Evolutionary conservation across 1,140 invertebrate genomes (phyloP), one percentile per base, ranked within the genome.

Genomic region (Monochamus saltuarius): DNA sequence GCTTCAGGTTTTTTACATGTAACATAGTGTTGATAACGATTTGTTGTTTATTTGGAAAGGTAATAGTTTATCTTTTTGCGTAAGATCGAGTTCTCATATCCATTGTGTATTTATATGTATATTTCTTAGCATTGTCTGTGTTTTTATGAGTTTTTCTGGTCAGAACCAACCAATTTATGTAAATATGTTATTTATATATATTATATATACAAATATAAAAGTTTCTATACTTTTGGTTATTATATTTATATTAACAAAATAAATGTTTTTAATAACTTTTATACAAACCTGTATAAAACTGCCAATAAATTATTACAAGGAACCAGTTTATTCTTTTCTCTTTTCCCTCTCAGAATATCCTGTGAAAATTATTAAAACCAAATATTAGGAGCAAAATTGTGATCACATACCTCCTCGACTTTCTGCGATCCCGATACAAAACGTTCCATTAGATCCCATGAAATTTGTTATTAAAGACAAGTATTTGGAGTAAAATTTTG

Each of bases 111-210:
- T 52, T 59, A 42, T 34, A 29, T 56, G 60, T 62, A 61, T 61
- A 61, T 61, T 61, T 61, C 59, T 61, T 54, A 54, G 51, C 49
- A 52, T 65, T 49, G 50, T 57, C 59, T 67, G 65, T 67, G 54
- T 67, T 62, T 53, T 39, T 45, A 64, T 59, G 59, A 67, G 62
- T 67, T 64, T 67, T 67, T 67, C 65, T 67, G 65, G 65, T 67
- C 65, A 67, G 36, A 54, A 61, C 56, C 52, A 61, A 51, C 62
- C 58, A 61, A 40, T 59, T 56, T 64, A 58, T 67, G 65, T 67
- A 67, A 53, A 67, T 67, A 67, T 64, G 61, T 67, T 67, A 67
- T 67, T 67, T 67, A 67, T 64, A 64, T 67, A 56, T 51, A 52
- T 60, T 49, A 61, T 64, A 54, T 61, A 64, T 62, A 61, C 49